Evolutionary conservation across 2,797 vertebrate species (phyloP).

Genomic region (Carcharodon carcharias): DNA sequence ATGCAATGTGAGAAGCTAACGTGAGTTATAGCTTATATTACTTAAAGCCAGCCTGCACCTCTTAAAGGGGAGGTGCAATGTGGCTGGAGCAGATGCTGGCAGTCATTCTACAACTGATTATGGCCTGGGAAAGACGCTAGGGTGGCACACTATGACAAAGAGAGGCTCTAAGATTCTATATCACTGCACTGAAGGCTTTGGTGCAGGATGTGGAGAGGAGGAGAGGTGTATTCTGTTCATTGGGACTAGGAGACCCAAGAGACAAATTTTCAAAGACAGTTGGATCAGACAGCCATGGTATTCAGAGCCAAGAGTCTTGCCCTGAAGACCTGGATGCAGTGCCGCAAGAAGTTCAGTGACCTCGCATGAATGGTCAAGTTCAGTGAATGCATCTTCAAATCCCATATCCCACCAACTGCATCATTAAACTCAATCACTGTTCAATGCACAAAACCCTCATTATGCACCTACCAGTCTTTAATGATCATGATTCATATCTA

Average conservation of each 20-base stretch:
- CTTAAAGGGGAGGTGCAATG: background rate
- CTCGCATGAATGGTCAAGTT: background rate
- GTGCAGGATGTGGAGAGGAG: background rate
- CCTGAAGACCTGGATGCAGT: background rate
- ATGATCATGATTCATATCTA: background rate
- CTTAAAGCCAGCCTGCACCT: background rate
- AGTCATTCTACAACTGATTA: background rate
- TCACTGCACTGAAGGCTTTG: background rate
- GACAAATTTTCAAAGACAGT: background rate
- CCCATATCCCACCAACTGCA: background rate
- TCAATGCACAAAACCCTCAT: background rate
- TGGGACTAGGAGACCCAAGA: too few species aligned
- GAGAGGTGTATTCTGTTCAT: background rate
- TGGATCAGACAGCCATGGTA: background rate
- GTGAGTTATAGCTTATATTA: background rate
- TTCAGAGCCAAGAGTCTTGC: background rate
- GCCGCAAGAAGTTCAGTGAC: background rate
- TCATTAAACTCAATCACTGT: background rate
- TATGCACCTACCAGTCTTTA: too few species aligned
- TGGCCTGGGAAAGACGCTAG: background rate
- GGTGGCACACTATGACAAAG: background rate
- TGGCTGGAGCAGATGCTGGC: background rate
- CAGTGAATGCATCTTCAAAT: background rate
- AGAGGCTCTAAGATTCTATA: background rate
- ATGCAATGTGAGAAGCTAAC: too few species aligned